phyloP scores from a whole-genome alignment of 2,888 invertebrate species.

The Eupithecia dodoneata region DNA sequence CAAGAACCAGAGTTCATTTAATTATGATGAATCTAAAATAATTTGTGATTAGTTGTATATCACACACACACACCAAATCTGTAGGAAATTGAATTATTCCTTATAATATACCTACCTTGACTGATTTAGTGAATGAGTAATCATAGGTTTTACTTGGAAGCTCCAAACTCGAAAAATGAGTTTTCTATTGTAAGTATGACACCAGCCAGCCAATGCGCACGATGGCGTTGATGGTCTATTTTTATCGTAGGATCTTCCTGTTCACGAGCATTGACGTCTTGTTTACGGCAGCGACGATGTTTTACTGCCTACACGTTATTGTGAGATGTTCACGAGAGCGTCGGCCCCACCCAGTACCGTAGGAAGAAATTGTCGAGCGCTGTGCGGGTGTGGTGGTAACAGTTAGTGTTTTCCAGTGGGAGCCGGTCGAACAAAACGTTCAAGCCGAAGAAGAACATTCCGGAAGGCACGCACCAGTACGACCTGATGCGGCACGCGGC shows the following conservation, averaged over 20 bases:
- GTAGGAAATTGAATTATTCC: neutral
- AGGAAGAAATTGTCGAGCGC: neutral
- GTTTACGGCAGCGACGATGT: constrained; percentile 64
- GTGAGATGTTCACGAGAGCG: constrained; percentile 36
- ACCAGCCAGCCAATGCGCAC: constrained; percentile 29
- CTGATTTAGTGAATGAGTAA: constrained; percentile 51
- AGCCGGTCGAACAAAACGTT: constrained; percentile 98
- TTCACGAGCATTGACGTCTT: constrained; percentile 63
- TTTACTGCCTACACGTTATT: constrained; percentile 45
- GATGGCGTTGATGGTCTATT: constrained; percentile 61
- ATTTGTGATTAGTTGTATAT: neutral
- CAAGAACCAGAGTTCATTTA: neutral
- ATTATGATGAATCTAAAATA: neutral
- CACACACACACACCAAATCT: neutral
- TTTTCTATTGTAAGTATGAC: constrained; percentile 86
- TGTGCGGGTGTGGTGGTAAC: neutral
- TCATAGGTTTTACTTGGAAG: constrained; percentile 48
- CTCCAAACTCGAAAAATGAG: constrained; percentile 77
- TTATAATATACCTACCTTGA: neutral
- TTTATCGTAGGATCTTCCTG: constrained; percentile 64
- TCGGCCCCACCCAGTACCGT: constrained; percentile 24
- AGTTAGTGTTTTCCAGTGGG: constrained; percentile 83
- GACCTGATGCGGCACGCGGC: constrained; percentile 99
- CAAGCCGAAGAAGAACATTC: constrained; percentile 99
- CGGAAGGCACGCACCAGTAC: constrained; percentile 99